Percentiles rank a stretch among this genome's conserved stretches.
These are phyloP conservation scores for Arnoldichthys spilopterus DNA, from an alignment of 2,797 vertebrate species.

Conservation along the genomic window DNA sequence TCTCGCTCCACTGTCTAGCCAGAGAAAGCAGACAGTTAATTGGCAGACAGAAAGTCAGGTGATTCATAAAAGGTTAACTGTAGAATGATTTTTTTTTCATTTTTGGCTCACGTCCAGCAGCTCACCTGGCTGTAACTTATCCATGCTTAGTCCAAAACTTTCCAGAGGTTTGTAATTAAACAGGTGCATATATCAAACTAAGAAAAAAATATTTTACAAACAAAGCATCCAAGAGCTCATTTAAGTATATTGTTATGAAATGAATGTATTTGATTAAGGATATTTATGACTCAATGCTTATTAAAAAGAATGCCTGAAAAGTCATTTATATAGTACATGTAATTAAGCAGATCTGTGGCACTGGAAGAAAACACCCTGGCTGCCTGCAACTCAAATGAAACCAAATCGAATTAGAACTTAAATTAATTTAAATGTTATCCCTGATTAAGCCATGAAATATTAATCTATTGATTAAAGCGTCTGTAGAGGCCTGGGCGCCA, in stretches of 20 bases:
- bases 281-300: slow-evolving; percentile 6
- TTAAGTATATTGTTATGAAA: neutral
- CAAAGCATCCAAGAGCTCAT: neutral
- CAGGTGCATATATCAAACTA: neutral
- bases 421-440: slow-evolving; percentile 67
- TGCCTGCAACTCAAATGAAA: slow-evolving; percentile 56
- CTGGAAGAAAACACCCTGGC: slow-evolving; percentile 23
- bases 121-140: neutral
- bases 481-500: slow-evolving; percentile 57
- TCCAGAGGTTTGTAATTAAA: neutral
- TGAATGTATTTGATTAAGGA: slow-evolving; percentile 9
- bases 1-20: slow-evolving; percentile 12
- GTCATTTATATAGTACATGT: neutral
- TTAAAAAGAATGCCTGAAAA: slow-evolving; percentile 2
- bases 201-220: neutral
- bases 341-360: slow-evolving; percentile 18
- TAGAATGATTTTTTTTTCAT: neutral
- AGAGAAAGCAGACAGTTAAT: slow-evolving; percentile 19
- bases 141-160: neutral
- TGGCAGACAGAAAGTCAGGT: slow-evolving; percentile 5
- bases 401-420: slow-evolving; percentile 64
- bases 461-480: slow-evolving; percentile 72
- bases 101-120: neutral
- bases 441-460: slow-evolving; percentile 72
- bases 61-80: slow-evolving; percentile 24